Evolutionary conservation across 2,113 vertebrate species (phyloP).

Genomic region (Dermatemys mawii): DNA sequence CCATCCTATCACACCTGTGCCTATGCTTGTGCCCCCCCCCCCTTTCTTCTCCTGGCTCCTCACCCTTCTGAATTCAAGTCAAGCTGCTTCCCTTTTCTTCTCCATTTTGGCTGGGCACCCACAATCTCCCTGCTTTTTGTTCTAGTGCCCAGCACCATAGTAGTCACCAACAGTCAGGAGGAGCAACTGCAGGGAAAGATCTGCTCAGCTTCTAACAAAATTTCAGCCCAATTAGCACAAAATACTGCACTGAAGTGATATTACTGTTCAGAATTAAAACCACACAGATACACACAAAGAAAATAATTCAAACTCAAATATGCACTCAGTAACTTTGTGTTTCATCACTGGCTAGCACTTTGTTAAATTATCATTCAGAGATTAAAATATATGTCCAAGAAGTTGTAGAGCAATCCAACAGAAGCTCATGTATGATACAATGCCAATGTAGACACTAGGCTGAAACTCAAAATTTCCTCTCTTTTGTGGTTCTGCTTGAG

Average conservation of each 20-base stretch:
- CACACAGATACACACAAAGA: not conserved
- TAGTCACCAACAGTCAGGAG: not conserved
- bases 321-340: not conserved
- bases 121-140: not conserved
- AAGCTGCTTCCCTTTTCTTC: not conserved
- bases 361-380: not conserved
- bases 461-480: not conserved
- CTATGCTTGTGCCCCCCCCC: not conserved
- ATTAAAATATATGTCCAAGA: not conserved
- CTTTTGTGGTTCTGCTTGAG: not conserved
- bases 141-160: not conserved
- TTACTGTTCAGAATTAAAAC: not conserved
- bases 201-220: not conserved
- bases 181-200: not conserved
- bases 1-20: not conserved
- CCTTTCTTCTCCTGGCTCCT: not conserved
- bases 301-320: not conserved
- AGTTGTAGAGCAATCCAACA: not conserved
- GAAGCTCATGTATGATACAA: not conserved
- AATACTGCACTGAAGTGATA: not conserved
- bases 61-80: not conserved
- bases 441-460: not conserved
- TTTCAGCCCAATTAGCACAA: not conserved
- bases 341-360: not conserved
- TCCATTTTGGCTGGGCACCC: not conserved